Base-by-base conservation (phyloP, 2,797 vertebrate species). In the Gallinago nigripennis region DNA sequence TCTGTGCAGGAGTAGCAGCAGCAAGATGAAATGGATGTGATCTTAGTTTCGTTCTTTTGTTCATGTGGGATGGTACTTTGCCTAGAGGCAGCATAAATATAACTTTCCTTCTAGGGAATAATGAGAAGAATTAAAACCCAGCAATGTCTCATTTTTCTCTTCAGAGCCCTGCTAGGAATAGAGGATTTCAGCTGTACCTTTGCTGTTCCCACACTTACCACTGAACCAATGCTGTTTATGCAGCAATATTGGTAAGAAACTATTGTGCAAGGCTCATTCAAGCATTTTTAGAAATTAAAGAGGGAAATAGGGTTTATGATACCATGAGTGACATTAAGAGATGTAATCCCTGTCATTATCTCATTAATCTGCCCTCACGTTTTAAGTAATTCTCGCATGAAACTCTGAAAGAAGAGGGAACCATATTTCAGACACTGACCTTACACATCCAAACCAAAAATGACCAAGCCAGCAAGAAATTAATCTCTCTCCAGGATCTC, bases 31-130 rank as follows among this genome's bases (percentile, higher is more conserved):
- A 86, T 84, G 80, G 85, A 79, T 94, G 73, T 60, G 92, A 94
- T 90, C 91, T 81, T 60, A 50, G 77, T 88, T 92, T 51, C 25
- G 21, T 79, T 41, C 89, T 86, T 90, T 87, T 91, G 92, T 88
- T 94, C 92, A 51, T 35, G 87, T 79, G 90, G 91, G 91, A 79
- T 91, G 83, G 70, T 79, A n/a, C 80, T 94, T 94, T 84, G 94
- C 90, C 91, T 95, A 46, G 89, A 91, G 88, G 92, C 73, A 87
- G 77, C 82, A 81, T 91, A 91, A 91, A 94, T 87, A 71, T 41
- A 85, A 91, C 92, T 93, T 90, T 84, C 73, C 92, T 97, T 89
- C 86, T 46, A 86, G 82, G 79, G 85, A 66, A 61, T 93, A 96
- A 90, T 70, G 80, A 83, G 70, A 80, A 85, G 72, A 94, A 89